Conservation (phyloP, 2,888 invertebrate species). For the Salticus scenicus region DNA sequence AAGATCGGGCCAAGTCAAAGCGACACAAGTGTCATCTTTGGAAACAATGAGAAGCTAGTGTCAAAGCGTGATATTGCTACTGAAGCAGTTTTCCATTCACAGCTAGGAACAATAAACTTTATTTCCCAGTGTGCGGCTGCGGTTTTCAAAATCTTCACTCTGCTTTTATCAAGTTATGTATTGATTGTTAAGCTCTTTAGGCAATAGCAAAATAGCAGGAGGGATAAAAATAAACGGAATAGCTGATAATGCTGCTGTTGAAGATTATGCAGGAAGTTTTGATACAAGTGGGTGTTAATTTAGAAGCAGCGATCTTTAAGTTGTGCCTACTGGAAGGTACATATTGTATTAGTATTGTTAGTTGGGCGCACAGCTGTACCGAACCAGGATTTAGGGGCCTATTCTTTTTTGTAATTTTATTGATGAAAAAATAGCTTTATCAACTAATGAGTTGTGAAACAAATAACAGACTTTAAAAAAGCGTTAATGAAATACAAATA, state of each 20-base stretch:
- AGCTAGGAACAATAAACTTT: constrained; percentile 4
- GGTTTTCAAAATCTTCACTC: neutral
- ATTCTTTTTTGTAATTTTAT: too few relatives aligned
- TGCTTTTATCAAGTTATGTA: constrained; percentile 7
- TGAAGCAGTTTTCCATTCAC: constrained; percentile 14
- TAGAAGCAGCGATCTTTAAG: too few relatives aligned
- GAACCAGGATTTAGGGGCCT: too few relatives aligned
- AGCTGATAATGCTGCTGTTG: neutral
- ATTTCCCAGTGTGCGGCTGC: neutral
- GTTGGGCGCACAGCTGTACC: too few relatives aligned
- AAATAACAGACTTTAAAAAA: too few relatives aligned
- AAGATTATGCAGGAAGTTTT: too few relatives aligned
- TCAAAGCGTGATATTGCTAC: constrained; percentile 2
- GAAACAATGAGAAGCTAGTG: neutral
- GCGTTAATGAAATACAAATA: too few relatives aligned
- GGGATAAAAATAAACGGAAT: neutral
- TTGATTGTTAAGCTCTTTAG: neutral
- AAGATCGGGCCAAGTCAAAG: constrained; percentile 3
- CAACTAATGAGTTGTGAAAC: too few relatives aligned
- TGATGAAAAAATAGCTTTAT: too few relatives aligned
- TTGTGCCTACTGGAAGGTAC: too few relatives aligned
- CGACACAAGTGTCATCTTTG: constrained; percentile 7
- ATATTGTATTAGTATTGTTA: too few relatives aligned
- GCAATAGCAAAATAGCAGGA: neutral
- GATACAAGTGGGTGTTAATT: too few relatives aligned